Evolutionary conservation across 2,113 vertebrate species (phyloP).

Genomic region (Triplophysa rosa): DNA sequence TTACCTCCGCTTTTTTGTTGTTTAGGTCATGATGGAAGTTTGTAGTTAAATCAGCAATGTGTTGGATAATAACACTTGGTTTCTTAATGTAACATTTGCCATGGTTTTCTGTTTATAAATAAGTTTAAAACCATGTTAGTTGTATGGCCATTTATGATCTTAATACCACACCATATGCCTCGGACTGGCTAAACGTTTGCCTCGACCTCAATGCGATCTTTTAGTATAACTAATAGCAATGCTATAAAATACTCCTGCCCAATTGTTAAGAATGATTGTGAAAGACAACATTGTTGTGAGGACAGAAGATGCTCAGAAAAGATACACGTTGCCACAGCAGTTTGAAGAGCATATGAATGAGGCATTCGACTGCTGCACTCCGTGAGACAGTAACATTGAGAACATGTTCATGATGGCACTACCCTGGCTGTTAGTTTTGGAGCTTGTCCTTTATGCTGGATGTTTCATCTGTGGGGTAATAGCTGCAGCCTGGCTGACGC

Average conservation of each 20-base stretch:
- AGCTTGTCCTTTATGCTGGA: conserved; percentile 71
- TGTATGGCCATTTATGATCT: neutral
- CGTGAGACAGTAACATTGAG: neutral
- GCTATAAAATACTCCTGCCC: conserved; percentile 10
- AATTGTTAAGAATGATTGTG: conserved; percentile 13
- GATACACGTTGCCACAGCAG: conserved; percentile 11
- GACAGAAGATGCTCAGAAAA: conserved; percentile 14
- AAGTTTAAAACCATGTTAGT: no score
- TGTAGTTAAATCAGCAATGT: no score
- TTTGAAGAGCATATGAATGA: conserved; percentile 8
- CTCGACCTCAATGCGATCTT: conserved; percentile 34
- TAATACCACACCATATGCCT: neutral
- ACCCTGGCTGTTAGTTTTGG: conserved; percentile 64
- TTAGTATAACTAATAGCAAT: conserved; percentile 24
- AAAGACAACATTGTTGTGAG: conserved; percentile 46
- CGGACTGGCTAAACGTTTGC: neutral
- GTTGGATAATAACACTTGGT: no score
- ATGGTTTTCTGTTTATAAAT: no score
- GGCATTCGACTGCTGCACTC: conserved; percentile 7
- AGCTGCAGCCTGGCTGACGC: conserved; percentile 74
- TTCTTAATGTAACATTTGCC: no score
- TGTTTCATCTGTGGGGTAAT: conserved; percentile 82
- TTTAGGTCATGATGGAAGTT: no score
- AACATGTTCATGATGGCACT: conserved; percentile 70
- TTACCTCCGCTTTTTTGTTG: no score